phyloP scores from a whole-genome alignment of 1,140 invertebrate genomes.

The Drosophila setifemur region DNA sequence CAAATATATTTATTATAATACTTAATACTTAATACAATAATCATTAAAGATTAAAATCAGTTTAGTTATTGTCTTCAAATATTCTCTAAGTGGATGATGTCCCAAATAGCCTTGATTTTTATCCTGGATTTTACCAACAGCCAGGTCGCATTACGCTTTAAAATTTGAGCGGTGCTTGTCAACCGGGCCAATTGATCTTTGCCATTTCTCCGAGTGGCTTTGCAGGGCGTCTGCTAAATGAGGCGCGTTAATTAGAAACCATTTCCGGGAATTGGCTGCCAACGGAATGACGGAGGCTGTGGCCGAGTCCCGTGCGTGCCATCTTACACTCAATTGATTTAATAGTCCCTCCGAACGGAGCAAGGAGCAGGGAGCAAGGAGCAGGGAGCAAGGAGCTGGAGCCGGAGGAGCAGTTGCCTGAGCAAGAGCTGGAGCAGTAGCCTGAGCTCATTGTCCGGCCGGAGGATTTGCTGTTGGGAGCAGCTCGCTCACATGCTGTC shows the following conservation, averaged over 20 bases:
- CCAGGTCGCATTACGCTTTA: background rate
- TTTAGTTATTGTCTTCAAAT: no score
- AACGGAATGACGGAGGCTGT: slow-evolving; percentile 10
- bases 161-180: slow-evolving; percentile 12
- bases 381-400: background rate
- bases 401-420: background rate
- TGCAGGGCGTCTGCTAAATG: slow-evolving; percentile 57
- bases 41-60: no score
- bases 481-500: slow-evolving; percentile 4
- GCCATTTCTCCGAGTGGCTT: slow-evolving; percentile 19
- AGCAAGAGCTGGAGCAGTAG: no score
- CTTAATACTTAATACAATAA: no score
- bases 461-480: background rate
- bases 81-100: no score
- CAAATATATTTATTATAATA: no score
- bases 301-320: slow-evolving; percentile 53
- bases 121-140: background rate
- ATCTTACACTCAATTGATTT: slow-evolving; percentile 81
- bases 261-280: slow-evolving; percentile 47
- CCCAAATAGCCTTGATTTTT: background rate
- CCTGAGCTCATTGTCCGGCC: slow-evolving; percentile 49
- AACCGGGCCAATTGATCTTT: slow-evolving; percentile 14
- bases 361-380: slow-evolving; percentile 1
- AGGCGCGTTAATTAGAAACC: slow-evolving; percentile 70
- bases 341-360: slow-evolving; percentile 49